phyloP scores from a whole-genome alignment of 2,797 vertebrate species.

The Halcyon badia region DNA sequence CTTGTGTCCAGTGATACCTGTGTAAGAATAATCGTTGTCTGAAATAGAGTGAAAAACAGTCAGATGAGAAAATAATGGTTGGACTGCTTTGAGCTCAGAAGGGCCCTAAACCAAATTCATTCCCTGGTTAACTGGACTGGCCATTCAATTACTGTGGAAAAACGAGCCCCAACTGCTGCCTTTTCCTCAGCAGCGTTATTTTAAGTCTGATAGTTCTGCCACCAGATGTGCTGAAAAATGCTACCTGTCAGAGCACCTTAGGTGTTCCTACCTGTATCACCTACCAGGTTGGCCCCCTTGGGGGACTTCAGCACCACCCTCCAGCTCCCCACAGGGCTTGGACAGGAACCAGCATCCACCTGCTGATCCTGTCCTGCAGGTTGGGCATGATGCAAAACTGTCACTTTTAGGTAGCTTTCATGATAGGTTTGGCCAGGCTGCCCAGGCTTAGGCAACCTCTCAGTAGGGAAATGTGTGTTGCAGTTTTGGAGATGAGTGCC shows the following conservation, averaged over 20 bases:
- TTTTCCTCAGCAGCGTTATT: neutral
- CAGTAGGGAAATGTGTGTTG: fast-evolving
- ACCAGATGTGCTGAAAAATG: neutral
- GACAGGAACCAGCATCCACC: neutral
- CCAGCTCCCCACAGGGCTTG: neutral
- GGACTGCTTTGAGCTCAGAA: neutral
- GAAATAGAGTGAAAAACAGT: neutral
- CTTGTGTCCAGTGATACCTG: neutral
- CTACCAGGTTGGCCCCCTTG: too few species aligned
- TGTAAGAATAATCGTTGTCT: neutral
- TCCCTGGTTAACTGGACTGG: neutral
- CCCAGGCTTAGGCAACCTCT: neutral
- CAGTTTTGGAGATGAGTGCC: neutral
- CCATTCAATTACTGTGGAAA: neutral
- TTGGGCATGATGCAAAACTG: neutral
- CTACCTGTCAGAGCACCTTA: neutral
- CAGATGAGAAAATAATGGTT: neutral
- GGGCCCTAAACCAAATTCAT: neutral
- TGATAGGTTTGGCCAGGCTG: neutral
- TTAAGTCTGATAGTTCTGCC: neutral
- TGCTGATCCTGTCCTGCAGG: neutral
- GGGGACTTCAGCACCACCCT: neutral
- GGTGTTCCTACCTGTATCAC: neutral
- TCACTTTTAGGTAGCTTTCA: neutral
- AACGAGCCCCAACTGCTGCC: neutral